Evolutionary conservation across 2,113 vertebrate genomes (phyloP), one percentile per base, ranked within the genome.

Genomic region (Orthonyx spaldingii): DNA sequence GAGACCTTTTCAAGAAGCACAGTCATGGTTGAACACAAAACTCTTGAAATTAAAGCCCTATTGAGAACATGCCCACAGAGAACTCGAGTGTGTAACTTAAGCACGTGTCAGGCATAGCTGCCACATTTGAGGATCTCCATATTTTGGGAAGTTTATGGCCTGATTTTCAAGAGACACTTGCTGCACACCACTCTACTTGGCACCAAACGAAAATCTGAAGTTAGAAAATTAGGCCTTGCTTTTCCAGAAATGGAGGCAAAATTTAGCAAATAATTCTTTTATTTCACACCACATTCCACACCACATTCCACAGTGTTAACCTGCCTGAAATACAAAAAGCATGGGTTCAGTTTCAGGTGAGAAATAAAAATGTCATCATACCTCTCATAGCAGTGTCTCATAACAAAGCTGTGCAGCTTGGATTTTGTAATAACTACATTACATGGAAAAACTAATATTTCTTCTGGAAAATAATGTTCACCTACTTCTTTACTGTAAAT

Each of bases 1-100:
- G 59, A 61, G 46, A 61, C 53, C 15, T 14, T 42, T 84, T 89
- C 39, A 49, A 69, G 68, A 41, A 83, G 28, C 41, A 32, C 18
- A 37, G 37, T 41, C 16, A 3, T 18, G 19, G 16, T 65, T 80
- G 47, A 64, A 46, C 1, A 3, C 37, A 72, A 82, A 87, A 19
- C 33, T 42, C 42, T 74, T 78, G 47, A 37, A 76, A 72, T 82
- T 30, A 68, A 92, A 95, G 47, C 30, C 10, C 16, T 35, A 1
- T 13, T 84, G 26, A 92, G 47, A 78, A 35, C 7, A 35, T 27
- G 15, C 21, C 57, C n/a, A 18, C 18, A 46, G 46, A 46, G 50
- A 57, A 37, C 32, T 79, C 0, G 0, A 44, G 8, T 46, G 27
- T 32, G 11, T 74, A 19, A 26, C 21, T 72, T 11, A 19, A 33